Base-by-base conservation (phyloP, 2,888 invertebrate genomes). In the Celastrina argiolus region DNA sequence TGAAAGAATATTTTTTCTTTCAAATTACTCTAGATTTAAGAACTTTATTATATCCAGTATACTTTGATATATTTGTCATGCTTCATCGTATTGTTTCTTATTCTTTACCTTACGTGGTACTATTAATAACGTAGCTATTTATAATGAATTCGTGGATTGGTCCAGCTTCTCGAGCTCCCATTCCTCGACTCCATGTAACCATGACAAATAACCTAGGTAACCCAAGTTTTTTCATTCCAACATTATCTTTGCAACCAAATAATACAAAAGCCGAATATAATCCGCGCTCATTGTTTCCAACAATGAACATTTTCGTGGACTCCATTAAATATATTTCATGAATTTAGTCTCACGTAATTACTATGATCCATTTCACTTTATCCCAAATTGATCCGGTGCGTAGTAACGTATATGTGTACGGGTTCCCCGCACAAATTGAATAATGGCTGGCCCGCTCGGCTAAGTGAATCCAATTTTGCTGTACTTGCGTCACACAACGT, bases 401-500 rank as follows among this genome's bases (percentile, higher is more conserved):
- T 74, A 73, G 73, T 73, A 74, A 71, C 73, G 82, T 81, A 79
- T 79, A 75, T 78, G 75, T 74, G 74, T 74, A 76, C 78, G 73
- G 74, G 71, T 73, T 75, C 78, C 77, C 78, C 75, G 75, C 74
- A 78, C 78, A 87, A 87, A 88, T 88, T 87, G 87, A 88, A 87
- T 88, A 87, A 90, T 84, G 80, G 80, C 82, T 71, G 79, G 79
- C 79, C 78, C 79, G 81, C 79, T 78, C 80, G 75, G 76, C 84
- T 86, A 85, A 87, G 82, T 84, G 85, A 85, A 84, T 83, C 84
- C 82, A 83, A 82, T 85, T 85, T 84, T 81, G 81, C 80, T 80
- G 81, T 82, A 81, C 82, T 80, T 84, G 79, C 76, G 73, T 78
- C 77, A 74, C 70, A 69, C 71, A 70, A 73, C 56, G 69, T 72